Base-by-base conservation (phyloP, 2,888 invertebrate species). In the Caenorhabditis becei region DNA sequence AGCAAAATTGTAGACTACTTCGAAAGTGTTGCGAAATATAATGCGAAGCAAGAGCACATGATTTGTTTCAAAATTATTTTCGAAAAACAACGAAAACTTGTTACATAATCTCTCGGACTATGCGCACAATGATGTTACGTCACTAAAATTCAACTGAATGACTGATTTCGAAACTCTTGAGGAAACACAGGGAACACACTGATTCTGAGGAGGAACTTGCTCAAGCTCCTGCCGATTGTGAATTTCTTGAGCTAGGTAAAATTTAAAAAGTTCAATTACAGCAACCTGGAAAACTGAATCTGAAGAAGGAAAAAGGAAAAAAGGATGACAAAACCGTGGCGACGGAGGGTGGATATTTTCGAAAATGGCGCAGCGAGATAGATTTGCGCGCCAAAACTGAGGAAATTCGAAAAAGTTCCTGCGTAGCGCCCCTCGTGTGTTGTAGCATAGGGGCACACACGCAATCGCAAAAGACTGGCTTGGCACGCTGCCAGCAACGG, bases 311-410 rank as follows among this genome's bases (percentile, higher is more conserved):
- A 32, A 59, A 47, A 26, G 7, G 11, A 23, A n/a, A 69, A 67
- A 77, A 77, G 18, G 58, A 70, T 69, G 77, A 69, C 69, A 77
- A 69, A 56, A 72, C 7, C 0, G 28, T 37, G 56, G 47, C 41
- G 44, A 24, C 23, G 4, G 53, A 41, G 53, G 32, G 44, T 16
- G 56, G 28, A 16, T 5, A 35, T 63, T 23, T 77, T 54, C 63
- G 63, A 69, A 69, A 77, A 58, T 77, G 77, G 77, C 63, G 77
- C 59, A 66, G 1, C 11, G n/a, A 41, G 32, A 18, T 16, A 5
- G 41, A 62, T 65, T 72, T 78, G 70, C 82, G 82, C 82, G 78
- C 82, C 77, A 77, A 82, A 78, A 70, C 23, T 35, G 71, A 32
- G 23, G 14, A 44, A 32, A 67, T 81, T 77, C 77, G 77, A 81